Percentiles rank a stretch among this genome's conserved stretches.
These are phyloP conservation scores for Panopea generosa DNA, from an alignment of 2,888 invertebrate species.

Conservation along the genomic window DNA sequence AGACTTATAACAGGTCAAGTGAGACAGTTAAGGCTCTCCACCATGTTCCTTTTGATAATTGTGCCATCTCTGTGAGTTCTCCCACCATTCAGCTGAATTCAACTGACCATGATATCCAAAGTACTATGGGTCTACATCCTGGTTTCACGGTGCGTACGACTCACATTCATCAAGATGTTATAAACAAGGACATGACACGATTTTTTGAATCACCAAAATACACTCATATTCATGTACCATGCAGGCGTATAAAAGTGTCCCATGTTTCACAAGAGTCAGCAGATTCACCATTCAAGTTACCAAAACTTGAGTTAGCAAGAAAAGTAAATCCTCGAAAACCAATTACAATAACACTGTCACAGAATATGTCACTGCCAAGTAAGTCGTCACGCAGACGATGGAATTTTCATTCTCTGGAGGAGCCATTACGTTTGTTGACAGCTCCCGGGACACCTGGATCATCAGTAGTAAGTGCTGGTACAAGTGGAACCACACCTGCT, in stretches of 20 bases:
- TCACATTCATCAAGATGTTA: not conserved
- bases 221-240: conserved; percentile 57
- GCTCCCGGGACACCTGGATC: conserved; percentile 23
- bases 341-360: conserved; percentile 34
- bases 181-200: conserved; percentile 4
- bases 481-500: not conserved
- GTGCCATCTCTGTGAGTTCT: too few relatives aligned
- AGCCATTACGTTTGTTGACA: conserved; percentile 33
- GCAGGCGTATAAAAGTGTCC: conserved; percentile 1
- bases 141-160: too few relatives aligned
- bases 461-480: not conserved
- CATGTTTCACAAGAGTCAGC: conserved; percentile 55
- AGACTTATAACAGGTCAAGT: too few relatives aligned
- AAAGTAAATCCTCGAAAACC: conserved; percentile 26
- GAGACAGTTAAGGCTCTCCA: too few relatives aligned
- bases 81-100: too few relatives aligned
- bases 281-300: conserved; percentile 54
- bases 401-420: conserved; percentile 48
- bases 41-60: too few relatives aligned
- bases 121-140: too few relatives aligned
- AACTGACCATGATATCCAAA: too few relatives aligned
- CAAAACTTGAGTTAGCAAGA: conserved; percentile 18
- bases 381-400: conserved; percentile 34
- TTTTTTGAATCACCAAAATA: conserved; percentile 51
- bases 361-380: conserved; percentile 21